Evolutionary conservation across 2,113 vertebrate genomes (phyloP), one percentile per base, ranked within the genome.

Genomic region (Coracopsis vasa): DNA sequence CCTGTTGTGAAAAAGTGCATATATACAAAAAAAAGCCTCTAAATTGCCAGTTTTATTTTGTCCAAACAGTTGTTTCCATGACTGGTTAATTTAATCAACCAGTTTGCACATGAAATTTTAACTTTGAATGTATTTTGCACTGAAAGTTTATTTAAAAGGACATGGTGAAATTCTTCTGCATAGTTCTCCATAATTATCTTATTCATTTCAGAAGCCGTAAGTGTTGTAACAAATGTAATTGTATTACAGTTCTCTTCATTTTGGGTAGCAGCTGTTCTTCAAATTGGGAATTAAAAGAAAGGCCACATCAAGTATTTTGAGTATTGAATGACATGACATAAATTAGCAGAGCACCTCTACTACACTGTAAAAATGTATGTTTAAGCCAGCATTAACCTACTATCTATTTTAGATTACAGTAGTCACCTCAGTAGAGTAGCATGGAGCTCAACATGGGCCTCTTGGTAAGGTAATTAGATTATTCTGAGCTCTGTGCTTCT

Each of bases 311-410:
- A 31, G 17, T 54, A 53, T 71, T 73, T 53, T 58, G 45, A 31
- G 31, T 58, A 21, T 33, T 44, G 45, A 80, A 74, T 58, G 69
- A 53, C 15, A 13, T 78, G 67, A 78, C 18, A 42, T 45, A 71
- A 39, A 56, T 51, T 64, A 88, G 39, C 42, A 64, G 48, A 72
- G 71, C 44, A 94, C 42, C 41, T 65, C 62, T 61, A 39, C 6
- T 28, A 18, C 44, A 51, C 51, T 65, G 58, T 77, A 69, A 86
- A 95, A 91, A 80, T 14, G 11, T 73, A 54, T 67, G 16, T 47
- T 95, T 96, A 92, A 96, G 88, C 86, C 56, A 82, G 56, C 35
- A 91, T 94, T 96, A 88, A 83, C 80, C 62, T 95, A 84, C 73
- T 93, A 70, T 73, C 78, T 92, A 78, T 53, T 71, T 91, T 88